A percentile compares a stretch with the other conserved stretches of the same genome.
These are phyloP conservation scores for Drosophila miranda DNA, from an alignment of 1,140 invertebrate species.

Conservation along the genomic window DNA sequence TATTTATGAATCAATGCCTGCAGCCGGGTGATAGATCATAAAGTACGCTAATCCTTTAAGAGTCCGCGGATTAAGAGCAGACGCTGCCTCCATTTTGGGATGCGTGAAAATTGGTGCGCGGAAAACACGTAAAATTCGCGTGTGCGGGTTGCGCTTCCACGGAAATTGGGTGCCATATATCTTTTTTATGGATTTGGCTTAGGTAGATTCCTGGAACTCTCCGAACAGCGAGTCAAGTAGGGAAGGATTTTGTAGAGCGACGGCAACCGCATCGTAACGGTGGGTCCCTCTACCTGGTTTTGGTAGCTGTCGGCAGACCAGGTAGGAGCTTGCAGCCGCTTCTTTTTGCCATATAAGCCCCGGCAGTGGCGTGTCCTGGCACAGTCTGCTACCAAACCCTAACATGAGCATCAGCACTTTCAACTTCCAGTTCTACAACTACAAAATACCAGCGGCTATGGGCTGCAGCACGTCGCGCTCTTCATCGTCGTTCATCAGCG, in stretches of 20 bases:
- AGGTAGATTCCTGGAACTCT: constrained; percentile 41
- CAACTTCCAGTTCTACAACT: constrained; percentile 76
- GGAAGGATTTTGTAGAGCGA: constrained; percentile 17
- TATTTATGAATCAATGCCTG: constrained; percentile 72
- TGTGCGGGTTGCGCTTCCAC: constrained; percentile 51
- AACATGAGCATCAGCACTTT: constrained; percentile 74
- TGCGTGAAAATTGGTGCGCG: constrained; percentile 62
- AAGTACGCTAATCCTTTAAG: constrained; percentile 64
- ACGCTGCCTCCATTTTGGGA: constrained; percentile 17
- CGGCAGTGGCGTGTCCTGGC: background rate
- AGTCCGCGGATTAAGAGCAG: constrained; percentile 44
- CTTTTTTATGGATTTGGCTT: constrained; percentile 19
- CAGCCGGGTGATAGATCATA: constrained; percentile 33
- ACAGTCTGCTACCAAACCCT: constrained; percentile 5
- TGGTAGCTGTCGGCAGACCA: constrained; percentile 24
- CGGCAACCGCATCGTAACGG: constrained; percentile 22
- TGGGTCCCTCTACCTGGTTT: background rate
- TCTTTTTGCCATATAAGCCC: constrained; percentile 27
- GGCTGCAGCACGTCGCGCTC: constrained; percentile 20
- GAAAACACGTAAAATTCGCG: constrained; percentile 75
- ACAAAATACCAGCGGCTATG: constrained; percentile 53
- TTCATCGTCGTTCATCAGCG: constrained; percentile 48
- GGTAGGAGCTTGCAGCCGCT: constrained; percentile 10
- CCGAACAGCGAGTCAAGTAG: constrained; percentile 33
- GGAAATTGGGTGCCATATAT: constrained; percentile 37